Evolutionary conservation across 2,888 invertebrate genomes (phyloP), one percentile per base, ranked within the genome.

Genomic region (Orthonevra nobilis): DNA sequence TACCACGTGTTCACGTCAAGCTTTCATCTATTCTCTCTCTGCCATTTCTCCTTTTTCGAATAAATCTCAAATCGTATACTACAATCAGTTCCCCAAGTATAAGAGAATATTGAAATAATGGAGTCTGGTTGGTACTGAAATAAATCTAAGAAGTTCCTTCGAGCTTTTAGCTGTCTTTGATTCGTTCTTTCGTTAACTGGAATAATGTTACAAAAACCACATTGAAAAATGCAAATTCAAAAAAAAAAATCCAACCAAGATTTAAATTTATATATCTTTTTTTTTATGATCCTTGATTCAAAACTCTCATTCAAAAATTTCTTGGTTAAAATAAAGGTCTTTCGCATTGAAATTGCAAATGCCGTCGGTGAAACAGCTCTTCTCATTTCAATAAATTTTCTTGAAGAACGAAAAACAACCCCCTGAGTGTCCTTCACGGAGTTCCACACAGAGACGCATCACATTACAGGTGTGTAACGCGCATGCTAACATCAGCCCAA

Each of bases 401-500:
- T 7, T 6, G 4, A 6, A 30, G 19, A 12, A 23, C n/a, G n/a
- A 52, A 42, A 68, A 44, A 15, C 14, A 14, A 36, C 30, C 64
- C 75, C 70, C 50, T 28, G 54, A 52, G 15, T 28, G 4, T 34
- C 42, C 26, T 6, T 44, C 14, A 34, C 56, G 58, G 42, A 38
- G 26, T 54, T 32, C 42, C 54, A 66, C 34, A 72, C 61, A n/a
- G n/a, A 79, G 79, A 79, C 61, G 66, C 66, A 79, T 52, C 66
- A 66, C 61, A 68, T 79, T 72, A 72, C 79, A 79, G 79, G 79
- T 79, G 79, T 68, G 48, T 48, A 79, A 68, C 72, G 79, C 79
- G 79, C 79, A 79, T 79, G 79, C 72, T 73, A 79, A 61, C 70
- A 54, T 42, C 77, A 46, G 70, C 54, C 70, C 77, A 77, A 60